Percentiles rank a stretch among this genome's conserved stretches.
phyloP scores from a whole-genome alignment of 2,113 vertebrate species.

The Meriones unguiculatus region DNA sequence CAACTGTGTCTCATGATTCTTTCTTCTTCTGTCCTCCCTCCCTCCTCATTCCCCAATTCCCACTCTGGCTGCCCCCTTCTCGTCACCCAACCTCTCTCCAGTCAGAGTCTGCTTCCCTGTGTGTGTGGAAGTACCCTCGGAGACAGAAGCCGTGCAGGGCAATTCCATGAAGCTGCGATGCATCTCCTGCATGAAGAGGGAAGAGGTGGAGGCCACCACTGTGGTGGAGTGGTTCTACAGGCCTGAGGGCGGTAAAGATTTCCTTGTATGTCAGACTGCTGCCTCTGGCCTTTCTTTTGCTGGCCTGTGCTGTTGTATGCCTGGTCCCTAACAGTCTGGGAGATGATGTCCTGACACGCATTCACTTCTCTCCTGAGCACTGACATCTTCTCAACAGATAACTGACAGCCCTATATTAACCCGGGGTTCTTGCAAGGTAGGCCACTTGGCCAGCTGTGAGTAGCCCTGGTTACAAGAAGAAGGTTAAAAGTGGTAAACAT shows the following conservation, averaged over 20 bases:
- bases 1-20: conserved; percentile 40
- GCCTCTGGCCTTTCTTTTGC: background rate
- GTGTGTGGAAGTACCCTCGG: conserved; percentile 95
- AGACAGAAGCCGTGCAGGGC: conserved; percentile 93
- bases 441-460: background rate
- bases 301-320: background rate
- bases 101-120: conserved; percentile 90
- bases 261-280: conserved; percentile 88
- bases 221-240: conserved; percentile 94
- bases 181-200: conserved; percentile 96
- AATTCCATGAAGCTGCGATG: conserved; percentile 93
- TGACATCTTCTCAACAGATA: background rate
- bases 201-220: conserved; percentile 93
- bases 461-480: background rate
- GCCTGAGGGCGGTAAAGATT: conserved; percentile 81
- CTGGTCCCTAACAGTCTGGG: background rate
- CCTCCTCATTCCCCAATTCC: no score
- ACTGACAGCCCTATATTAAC: background rate
- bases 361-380: background rate
- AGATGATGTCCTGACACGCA: background rate
- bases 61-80: background rate
- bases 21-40: background rate
- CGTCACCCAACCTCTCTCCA: conserved; percentile 75
- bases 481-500: background rate
- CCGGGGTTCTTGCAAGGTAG: background rate